Conservation (phyloP, 2,113 vertebrate genomes). For the Sula dactylatra region DNA sequence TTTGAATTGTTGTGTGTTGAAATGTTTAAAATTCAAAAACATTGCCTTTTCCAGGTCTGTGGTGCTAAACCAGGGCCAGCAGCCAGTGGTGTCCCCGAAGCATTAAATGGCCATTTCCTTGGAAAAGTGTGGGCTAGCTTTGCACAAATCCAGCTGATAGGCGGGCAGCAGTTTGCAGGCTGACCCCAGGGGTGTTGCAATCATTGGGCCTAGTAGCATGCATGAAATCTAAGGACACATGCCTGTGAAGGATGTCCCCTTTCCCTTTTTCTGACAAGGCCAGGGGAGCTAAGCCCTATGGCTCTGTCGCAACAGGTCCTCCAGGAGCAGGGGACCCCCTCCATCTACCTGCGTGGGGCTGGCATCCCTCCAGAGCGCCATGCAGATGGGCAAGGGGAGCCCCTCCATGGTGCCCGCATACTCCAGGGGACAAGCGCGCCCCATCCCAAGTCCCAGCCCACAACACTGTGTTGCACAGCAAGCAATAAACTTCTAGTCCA, state of each 20-base stretch:
- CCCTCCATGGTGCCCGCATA: background rate
- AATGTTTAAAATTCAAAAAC: too few species aligned
- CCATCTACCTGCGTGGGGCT: background rate
- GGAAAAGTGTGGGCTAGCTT: background rate
- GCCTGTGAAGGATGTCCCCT: background rate
- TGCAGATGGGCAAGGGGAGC: background rate
- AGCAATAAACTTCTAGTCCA: background rate
- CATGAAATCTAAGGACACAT: rapidly evolving
- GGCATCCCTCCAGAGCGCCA: too few species aligned
- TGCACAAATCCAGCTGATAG: background rate
- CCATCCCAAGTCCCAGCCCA: background rate
- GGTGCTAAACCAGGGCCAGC: background rate
- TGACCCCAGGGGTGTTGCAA: background rate
- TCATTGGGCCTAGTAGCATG: background rate
- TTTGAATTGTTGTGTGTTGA: too few species aligned
- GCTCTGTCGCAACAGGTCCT: background rate
- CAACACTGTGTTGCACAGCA: background rate
- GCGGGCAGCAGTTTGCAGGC: background rate
- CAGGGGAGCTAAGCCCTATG: background rate
- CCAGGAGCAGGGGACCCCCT: background rate
- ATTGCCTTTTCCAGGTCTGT: background rate
- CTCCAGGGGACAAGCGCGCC: background rate
- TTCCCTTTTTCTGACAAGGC: background rate
- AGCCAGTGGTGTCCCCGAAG: background rate
- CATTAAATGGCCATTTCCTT: rapidly evolving